Percentiles rank a stretch among this genome's conserved stretches.
Evolutionary conservation across 2,113 vertebrate species (phyloP).

Genomic region (Orthonyx spaldingii): DNA sequence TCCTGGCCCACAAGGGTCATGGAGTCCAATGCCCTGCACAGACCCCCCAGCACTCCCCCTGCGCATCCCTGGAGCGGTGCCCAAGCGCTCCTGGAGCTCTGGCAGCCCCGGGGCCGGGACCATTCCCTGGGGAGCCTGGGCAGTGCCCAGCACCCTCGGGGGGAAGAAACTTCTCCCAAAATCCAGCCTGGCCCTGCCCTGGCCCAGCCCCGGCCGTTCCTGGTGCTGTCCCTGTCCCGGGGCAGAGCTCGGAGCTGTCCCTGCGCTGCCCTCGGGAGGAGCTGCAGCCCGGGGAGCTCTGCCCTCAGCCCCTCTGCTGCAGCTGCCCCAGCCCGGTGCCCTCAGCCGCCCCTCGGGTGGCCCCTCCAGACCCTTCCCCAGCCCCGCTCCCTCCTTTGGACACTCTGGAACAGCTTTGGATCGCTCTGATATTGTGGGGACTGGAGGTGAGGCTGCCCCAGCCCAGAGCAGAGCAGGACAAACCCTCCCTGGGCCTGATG

Average conservation of each 20-base stretch:
- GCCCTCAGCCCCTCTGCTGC: neutral
- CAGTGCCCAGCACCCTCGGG: neutral
- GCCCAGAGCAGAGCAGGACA: neutral
- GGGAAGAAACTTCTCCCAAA: neutral
- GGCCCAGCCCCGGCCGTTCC: too few species aligned
- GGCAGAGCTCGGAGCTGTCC: too few species aligned
- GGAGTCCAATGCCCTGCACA: neutral
- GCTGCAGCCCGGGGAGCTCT: too few species aligned
- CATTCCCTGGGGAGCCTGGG: neutral
- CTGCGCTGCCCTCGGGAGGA: too few species aligned
- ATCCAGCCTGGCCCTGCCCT: too few species aligned
- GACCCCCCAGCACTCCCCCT: fast-evolving
- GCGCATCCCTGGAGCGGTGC: too few species aligned
- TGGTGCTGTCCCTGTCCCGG: too few species aligned
- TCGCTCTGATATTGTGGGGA: neutral
- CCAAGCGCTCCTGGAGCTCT: too few species aligned
- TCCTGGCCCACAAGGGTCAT: neutral
- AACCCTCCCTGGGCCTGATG: neutral
- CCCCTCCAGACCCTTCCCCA: neutral
- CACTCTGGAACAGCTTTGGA: neutral
- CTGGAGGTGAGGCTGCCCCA: neutral
- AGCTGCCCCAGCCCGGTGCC: neutral
- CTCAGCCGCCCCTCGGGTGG: neutral
- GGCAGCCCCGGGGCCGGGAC: too few species aligned
- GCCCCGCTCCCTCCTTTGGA: neutral